A percentile compares a stretch with the other conserved stretches of the same genome.
These are phyloP conservation scores for Todus mexicanus DNA, from an alignment of 2,797 vertebrate genomes.

Conservation along the genomic window DNA sequence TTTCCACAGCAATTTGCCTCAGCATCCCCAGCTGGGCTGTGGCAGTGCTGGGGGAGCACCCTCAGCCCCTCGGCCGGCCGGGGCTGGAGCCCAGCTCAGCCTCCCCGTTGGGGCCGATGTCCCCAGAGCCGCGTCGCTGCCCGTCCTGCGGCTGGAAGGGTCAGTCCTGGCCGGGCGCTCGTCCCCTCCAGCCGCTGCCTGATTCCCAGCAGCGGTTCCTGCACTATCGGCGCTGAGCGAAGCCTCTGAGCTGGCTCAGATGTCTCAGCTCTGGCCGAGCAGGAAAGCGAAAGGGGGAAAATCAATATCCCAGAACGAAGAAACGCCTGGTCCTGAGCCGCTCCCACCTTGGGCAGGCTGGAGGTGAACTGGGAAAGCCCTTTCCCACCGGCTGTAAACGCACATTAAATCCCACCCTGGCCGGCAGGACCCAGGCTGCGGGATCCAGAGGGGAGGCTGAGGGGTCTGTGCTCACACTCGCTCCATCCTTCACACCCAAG, in stretches of 20 bases:
- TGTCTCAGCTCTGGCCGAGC: not conserved
- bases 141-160: not conserved
- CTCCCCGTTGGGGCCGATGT: too few relatives aligned
- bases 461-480: not conserved
- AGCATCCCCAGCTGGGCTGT: not conserved
- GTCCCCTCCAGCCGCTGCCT: not conserved
- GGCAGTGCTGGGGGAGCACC: not conserved
- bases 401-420: not conserved
- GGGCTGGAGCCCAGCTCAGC: not conserved
- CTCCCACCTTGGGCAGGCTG: not conserved
- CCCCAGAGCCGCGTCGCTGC: not conserved
- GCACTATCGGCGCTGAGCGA: fast-evolving
- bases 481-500: not conserved
- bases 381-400: fast-evolving
- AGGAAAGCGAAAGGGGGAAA: not conserved
- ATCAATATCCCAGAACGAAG: not conserved
- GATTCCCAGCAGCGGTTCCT: not conserved
- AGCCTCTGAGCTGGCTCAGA: not conserved
- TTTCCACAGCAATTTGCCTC: not conserved
- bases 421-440: not conserved
- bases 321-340: not conserved
- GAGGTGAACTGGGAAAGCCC: fast-evolving
- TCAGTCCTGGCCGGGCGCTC: not conserved
- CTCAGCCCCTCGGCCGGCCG: not conserved
- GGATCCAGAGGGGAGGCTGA: not conserved